Percentiles rank a stretch among this genome's conserved stretches.
These are phyloP conservation scores for Bimastos eiseni DNA, from an alignment of 2,888 invertebrate species.

Conservation along the genomic window DNA sequence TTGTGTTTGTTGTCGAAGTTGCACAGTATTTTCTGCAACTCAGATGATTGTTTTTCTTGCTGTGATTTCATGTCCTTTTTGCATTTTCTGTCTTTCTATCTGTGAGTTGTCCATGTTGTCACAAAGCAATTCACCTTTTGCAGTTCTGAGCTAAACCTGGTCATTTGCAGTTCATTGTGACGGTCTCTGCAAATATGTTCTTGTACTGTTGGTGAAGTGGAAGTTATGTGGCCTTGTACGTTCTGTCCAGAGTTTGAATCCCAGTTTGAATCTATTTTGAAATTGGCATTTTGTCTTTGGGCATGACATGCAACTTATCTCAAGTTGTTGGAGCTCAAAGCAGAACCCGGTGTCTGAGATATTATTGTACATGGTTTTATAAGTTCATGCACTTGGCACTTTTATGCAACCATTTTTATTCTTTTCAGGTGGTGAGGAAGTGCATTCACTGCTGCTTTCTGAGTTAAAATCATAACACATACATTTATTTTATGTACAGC, in stretches of 20 bases:
- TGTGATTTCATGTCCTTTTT: conserved; percentile 21
- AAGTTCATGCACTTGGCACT: neutral
- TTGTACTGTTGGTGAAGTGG: neutral
- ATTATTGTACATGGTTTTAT: neutral
- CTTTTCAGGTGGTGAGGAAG: neutral
- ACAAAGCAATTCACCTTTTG: neutral
- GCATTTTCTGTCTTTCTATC: conserved; percentile 18
- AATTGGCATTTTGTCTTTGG: neutral
- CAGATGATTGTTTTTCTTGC: conserved; percentile 22
- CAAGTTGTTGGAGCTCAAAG: neutral
- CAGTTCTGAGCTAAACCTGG: neutral
- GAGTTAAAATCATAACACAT: neutral
- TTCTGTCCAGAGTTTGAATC: conserved; percentile 1
- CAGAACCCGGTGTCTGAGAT: neutral
- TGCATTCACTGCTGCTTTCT: neutral
- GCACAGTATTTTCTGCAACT: conserved; percentile 23
- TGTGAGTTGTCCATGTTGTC: neutral
- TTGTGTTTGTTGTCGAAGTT: neutral
- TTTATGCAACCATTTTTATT: neutral
- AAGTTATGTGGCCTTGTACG: neutral
- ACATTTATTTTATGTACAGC: neutral
- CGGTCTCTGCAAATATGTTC: neutral
- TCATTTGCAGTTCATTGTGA: neutral
- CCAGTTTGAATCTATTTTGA: conserved; percentile 13
- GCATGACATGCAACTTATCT: neutral